Percentiles rank a stretch among this genome's conserved stretches.
These are phyloP conservation scores for Orbicella faveolata DNA, from an alignment of 64 coral and sea anemone species.

Conservation along the genomic window DNA sequence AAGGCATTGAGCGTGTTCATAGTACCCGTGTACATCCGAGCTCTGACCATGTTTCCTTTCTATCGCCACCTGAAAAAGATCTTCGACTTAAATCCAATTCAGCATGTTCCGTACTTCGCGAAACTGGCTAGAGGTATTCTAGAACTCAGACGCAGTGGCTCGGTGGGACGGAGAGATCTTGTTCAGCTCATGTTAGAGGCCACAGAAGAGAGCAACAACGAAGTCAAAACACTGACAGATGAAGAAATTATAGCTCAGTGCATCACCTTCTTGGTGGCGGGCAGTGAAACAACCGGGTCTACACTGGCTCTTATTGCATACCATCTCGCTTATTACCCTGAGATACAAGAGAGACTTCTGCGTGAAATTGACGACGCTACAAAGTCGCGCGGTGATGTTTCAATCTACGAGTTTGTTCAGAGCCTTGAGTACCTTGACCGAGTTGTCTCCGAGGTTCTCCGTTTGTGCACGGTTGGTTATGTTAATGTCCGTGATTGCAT, in stretches of 20 bases:
- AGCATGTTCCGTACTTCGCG: background rate
- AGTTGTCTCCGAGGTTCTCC: conserved; percentile 14
- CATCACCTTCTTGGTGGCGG: conserved; percentile 37
- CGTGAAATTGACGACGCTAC: conserved; percentile 34
- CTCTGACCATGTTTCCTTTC: conserved; percentile 14
- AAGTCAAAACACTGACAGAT: background rate
- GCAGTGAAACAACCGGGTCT: conserved; percentile 19
- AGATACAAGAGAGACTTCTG: conserved; percentile 30
- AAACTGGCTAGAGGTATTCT: background rate
- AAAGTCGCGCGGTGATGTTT: background rate
- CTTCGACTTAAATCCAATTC: conserved; percentile 3
- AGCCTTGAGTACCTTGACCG: conserved; percentile 30
- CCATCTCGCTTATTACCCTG: conserved; percentile 17
- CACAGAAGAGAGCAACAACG: background rate
- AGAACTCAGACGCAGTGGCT: background rate
- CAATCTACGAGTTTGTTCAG: conserved; percentile 19
- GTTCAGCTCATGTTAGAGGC: conserved; percentile 20
- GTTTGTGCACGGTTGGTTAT: conserved; percentile 6
- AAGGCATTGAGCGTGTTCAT: conserved; percentile 15
- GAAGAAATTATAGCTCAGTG: conserved; percentile 31
- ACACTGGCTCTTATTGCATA: conserved; percentile 21
- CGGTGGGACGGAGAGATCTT: background rate
- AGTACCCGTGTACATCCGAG: background rate
- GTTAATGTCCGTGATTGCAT: conserved; percentile 14
- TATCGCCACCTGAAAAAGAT: background rate